Conservation (phyloP, 2,797 vertebrate genomes). For the Chanos chanos region DNA sequence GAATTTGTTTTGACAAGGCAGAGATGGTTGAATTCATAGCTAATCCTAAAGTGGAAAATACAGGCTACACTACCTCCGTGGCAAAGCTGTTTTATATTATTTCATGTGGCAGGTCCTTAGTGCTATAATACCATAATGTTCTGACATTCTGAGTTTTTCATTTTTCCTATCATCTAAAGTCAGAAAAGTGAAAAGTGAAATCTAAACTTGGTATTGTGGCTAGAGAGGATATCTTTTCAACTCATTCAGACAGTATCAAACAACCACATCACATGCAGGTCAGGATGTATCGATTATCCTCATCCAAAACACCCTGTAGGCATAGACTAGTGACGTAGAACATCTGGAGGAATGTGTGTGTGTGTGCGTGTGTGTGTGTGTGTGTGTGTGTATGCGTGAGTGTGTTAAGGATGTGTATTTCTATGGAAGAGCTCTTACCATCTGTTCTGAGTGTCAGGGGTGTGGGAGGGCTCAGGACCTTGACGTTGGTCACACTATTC, state of each 20-base stretch:
- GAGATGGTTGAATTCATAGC: no score
- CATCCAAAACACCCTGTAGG: background rate
- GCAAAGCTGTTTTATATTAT: no score
- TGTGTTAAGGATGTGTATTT: background rate
- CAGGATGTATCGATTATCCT: conserved; percentile 11
- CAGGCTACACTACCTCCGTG: no score
- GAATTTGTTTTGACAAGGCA: no score
- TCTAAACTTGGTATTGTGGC: no score
- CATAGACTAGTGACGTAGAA: conserved; percentile 3
- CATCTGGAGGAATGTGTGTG: conserved; percentile 4
- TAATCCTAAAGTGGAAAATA: no score
- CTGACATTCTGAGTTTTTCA: no score
- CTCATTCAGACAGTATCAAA: background rate
- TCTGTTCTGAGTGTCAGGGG: conserved; percentile 90
- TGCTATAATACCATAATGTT: no score
- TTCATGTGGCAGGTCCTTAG: no score
- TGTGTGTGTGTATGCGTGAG: conserved; percentile 1
- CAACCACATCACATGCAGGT: conserved; percentile 4
- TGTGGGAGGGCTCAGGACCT: conserved; percentile 91
- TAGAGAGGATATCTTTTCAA: background rate
- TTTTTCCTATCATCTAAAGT: no score
- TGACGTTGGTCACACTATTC: conserved; percentile 88
- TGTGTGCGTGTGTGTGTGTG: background rate
- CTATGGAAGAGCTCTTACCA: no score
- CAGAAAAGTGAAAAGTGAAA: no score